A percentile compares a stretch with the other conserved stretches of the same genome.
Evolutionary conservation across 2,797 vertebrate species (phyloP).

Genomic region (Loriculus beryllinus): DNA sequence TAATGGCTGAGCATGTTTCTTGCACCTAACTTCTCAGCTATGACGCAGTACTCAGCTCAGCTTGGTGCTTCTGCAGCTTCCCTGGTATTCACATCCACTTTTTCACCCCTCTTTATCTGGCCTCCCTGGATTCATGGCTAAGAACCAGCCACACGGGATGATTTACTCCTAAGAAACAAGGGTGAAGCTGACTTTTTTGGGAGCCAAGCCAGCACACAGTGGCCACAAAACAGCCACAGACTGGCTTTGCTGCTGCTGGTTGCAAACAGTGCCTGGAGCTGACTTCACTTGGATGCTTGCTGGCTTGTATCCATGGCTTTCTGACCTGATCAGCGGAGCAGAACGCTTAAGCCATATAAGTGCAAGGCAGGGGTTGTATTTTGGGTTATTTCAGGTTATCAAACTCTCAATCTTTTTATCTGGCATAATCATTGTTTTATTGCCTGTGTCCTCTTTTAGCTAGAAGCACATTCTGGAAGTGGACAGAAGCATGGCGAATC

Average conservation of each 20-base stretch:
- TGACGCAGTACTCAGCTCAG: not conserved
- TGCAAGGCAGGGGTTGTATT: not conserved
- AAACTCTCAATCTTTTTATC: not conserved
- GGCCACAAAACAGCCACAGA: not conserved
- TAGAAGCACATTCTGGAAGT: not conserved
- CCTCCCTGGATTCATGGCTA: not conserved
- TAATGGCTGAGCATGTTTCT: not conserved
- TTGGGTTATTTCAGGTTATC: constrained; percentile 1
- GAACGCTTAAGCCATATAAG: not conserved
- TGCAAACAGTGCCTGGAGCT: rapidly evolving
- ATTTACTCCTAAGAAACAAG: too few species aligned
- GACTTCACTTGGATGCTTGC: not conserved
- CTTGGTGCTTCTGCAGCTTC: rapidly evolving
- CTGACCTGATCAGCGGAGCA: not conserved
- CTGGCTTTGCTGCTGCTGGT: not conserved
- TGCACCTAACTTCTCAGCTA: not conserved
- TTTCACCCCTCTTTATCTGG: not conserved
- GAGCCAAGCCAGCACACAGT: not conserved
- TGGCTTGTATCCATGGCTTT: not conserved
- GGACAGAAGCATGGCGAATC: not conserved
- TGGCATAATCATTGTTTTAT: not conserved
- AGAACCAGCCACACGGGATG: too few species aligned
- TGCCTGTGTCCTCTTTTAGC: not conserved
- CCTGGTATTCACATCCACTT: not conserved
- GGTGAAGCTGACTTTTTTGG: not conserved